Percentiles rank a stretch among this genome's conserved stretches.
Conservation (phyloP, 2,113 vertebrate genomes). For the Microtus ochrogaster region DNA sequence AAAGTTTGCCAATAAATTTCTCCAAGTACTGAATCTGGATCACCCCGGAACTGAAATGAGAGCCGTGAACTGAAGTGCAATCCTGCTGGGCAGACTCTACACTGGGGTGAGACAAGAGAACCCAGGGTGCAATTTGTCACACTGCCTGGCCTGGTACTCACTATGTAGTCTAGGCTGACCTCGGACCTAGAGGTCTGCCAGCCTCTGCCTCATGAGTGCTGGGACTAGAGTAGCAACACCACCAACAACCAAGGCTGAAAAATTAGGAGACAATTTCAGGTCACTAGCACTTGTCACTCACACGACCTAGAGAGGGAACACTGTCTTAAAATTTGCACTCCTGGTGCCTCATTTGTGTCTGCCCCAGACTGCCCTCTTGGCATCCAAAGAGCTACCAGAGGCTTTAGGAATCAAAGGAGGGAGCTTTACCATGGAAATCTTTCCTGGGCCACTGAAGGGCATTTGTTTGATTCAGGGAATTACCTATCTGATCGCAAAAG, state of each 20-base stretch:
- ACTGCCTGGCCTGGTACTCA: background rate
- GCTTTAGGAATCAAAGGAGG: background rate
- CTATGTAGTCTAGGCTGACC: background rate
- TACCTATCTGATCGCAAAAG: constrained; percentile 11
- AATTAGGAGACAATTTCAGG: background rate
- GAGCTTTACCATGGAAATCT: background rate
- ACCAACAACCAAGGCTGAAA: background rate
- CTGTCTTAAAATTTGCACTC: constrained; percentile 8
- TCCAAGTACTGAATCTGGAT: constrained; percentile 1
- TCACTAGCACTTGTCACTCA: background rate
- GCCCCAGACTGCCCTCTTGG: background rate
- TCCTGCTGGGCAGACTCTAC: background rate
- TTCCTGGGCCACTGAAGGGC: background rate
- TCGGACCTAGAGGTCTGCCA: background rate
- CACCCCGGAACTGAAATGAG: background rate
- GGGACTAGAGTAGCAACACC: background rate
- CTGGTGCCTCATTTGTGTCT: background rate
- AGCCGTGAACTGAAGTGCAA: background rate
- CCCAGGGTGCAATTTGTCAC: background rate
- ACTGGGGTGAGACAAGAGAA: background rate
- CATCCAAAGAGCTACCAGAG: background rate
- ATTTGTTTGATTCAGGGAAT: constrained; percentile 12
- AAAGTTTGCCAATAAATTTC: background rate
- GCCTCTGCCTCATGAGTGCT: background rate
- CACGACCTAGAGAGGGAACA: background rate